A percentile compares a stretch with the other conserved stretches of the same genome.
phyloP scores from a whole-genome alignment of 1,140 invertebrate species.

The Thaumetopoea pityocampa region DNA sequence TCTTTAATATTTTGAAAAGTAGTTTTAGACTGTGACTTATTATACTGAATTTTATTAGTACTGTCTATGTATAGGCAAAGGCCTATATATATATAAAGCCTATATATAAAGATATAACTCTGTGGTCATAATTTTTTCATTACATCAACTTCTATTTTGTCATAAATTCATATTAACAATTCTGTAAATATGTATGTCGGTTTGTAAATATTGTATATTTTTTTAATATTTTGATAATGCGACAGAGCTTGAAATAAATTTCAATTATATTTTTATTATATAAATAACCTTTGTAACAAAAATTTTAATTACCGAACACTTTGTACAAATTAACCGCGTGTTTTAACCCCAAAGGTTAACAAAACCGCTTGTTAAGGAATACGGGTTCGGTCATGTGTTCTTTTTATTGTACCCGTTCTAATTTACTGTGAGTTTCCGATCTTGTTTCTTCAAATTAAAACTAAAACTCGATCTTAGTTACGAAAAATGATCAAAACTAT shows the following conservation, averaged over 20 bases:
- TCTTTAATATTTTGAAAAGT: not conserved
- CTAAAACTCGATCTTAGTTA: conserved; percentile 17
- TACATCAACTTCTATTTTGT: too few relatives aligned
- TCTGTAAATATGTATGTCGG: too few relatives aligned
- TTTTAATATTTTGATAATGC: too few relatives aligned
- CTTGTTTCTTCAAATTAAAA: conserved; percentile 7
- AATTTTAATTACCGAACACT: conserved; percentile 4
- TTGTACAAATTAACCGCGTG: conserved; percentile 9
- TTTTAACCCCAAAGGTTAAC: conserved; percentile 5
- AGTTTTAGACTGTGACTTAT: not conserved
- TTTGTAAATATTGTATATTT: too few relatives aligned
- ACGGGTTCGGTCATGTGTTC: conserved; percentile 8
- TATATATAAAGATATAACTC: too few relatives aligned
- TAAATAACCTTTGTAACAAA: conserved; percentile 3
- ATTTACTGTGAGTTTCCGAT: conserved; percentile 14
- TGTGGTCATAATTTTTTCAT: too few relatives aligned
- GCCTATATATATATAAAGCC: too few relatives aligned
- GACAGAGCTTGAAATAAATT: not conserved
- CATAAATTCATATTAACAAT: too few relatives aligned
- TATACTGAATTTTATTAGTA: not conserved
- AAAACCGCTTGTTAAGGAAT: conserved; percentile 15
- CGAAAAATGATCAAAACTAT: conserved; percentile 24
- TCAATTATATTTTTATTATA: not conserved
- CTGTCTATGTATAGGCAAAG: too few relatives aligned
- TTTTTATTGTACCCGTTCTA: conserved; percentile 14